These are phyloP conservation scores for Molanna angustata DNA, from an alignment of 2,888 invertebrate genomes.

Conservation along the genomic window DNA sequence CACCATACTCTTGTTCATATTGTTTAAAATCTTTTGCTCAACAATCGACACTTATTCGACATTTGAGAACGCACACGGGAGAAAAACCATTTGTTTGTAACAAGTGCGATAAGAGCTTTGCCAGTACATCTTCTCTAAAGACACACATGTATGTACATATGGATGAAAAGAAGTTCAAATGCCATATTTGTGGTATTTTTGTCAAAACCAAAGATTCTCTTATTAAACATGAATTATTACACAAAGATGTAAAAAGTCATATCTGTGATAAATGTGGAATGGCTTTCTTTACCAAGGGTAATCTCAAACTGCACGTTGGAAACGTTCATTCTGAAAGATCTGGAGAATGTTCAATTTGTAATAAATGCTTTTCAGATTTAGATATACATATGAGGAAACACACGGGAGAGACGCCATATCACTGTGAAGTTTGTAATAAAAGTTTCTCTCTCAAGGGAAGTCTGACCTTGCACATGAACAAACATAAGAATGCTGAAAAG, in stretches of 20 bases:
- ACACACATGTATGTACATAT: conserved; percentile 47
- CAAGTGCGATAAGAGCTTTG: conserved; percentile 45
- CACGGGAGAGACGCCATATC: conserved; percentile 53
- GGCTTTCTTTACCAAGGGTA: conserved; percentile 27
- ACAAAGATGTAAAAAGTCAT: conserved; percentile 46
- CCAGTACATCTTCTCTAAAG: conserved; percentile 42
- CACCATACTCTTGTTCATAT: conserved; percentile 39
- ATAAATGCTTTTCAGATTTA: conserved; percentile 55
- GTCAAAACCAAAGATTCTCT: conserved; percentile 26
- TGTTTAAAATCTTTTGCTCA: conserved; percentile 38
- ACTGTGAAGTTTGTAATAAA: conserved; percentile 44
- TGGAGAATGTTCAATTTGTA: conserved; percentile 48
- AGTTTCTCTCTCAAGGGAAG: conserved; percentile 44
- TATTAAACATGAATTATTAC: conserved; percentile 40
- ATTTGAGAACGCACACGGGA: conserved; percentile 44
- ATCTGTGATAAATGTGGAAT: conserved; percentile 43
- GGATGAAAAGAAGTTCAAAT: conserved; percentile 38
- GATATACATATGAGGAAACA: conserved; percentile 58
- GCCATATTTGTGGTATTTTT: conserved; percentile 18
- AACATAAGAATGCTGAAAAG: conserved; percentile 47
- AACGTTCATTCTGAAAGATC: conserved; percentile 30
- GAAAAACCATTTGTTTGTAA: conserved; percentile 47
- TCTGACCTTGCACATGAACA: conserved; percentile 46
- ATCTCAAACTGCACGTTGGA: conserved; percentile 25
- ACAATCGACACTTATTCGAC: conserved; percentile 46